Evolutionary conservation across 2,113 vertebrate species (phyloP), one percentile per base, ranked within the genome.

Genomic region (Peromyscus maniculatus): DNA sequence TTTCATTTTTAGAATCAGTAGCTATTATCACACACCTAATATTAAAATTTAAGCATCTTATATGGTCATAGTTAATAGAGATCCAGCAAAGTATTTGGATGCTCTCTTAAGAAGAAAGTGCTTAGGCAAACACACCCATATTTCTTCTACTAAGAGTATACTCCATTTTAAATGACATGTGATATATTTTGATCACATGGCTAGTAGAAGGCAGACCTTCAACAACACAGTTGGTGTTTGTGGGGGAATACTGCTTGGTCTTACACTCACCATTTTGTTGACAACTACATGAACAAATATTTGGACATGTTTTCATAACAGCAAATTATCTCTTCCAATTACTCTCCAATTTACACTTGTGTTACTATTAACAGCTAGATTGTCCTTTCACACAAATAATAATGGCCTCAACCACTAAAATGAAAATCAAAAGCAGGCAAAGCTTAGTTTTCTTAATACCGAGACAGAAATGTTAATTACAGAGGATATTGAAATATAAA

Each of bases 381-480:
- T 97, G 93, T 96, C 88, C 90, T 97, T 97, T 96, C 46, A 43
- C 87, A 98, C 92, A 98, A 97, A 96, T 97, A 98, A 97, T 97
- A 97, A 97, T 97, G 97, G 91, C 95, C 79, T 95, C 84, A 79
- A 93, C 87, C 46, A 94, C 75, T 94, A 95, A 95, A 93, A 94
- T 91, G 57, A 91, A 97, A 98, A 97, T 91, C 87, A 94, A 93
- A 97, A 89, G 84, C 78, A 96, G 59, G 71, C n/a, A 96, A 95
- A 88, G 93, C 97, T 96, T 96, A 91, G 87, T 96, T 96, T 96
- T 96, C 95, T 94, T 96, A 96, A 97, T 94, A 66, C 78, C 64
- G 59, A 96, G 97, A 97, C 46, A 96, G 96, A 97, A 97, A 97
- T 97, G 93, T 96, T 97, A 98, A 97, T 97, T 98, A 97, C 62